Conservation (phyloP, 2,888 invertebrate species). For the Parelbella ahira region DNA sequence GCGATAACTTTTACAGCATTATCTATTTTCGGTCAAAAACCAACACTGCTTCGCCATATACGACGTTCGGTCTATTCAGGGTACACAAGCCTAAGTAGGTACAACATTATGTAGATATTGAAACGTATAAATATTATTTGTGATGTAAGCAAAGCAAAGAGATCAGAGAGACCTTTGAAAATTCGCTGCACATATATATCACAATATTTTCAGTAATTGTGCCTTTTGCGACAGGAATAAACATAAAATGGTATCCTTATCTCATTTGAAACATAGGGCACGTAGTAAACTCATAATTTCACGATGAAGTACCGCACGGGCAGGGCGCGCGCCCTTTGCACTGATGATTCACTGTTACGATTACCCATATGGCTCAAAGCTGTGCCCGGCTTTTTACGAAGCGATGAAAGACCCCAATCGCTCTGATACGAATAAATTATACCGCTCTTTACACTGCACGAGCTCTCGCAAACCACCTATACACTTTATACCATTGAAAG, state of each 20-base stretch:
- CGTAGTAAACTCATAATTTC: conserved; percentile 72
- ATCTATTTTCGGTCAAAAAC: no score
- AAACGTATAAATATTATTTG: no score
- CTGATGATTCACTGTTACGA: conserved; percentile 66
- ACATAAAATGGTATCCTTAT: conserved; percentile 67
- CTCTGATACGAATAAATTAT: no score
- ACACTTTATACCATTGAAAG: no score
- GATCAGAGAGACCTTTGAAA: conserved; percentile 20
- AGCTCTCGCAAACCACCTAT: no score
- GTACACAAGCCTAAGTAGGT: no score
- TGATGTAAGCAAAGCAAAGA: not conserved
- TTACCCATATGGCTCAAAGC: conserved; percentile 42
- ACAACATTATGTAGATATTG: no score
- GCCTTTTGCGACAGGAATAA: conserved; percentile 56
- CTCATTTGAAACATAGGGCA: conserved; percentile 70
- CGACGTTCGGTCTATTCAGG: no score
- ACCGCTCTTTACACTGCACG: no score
- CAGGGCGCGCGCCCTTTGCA: conserved; percentile 57
- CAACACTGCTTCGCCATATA: no score
- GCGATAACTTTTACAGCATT: no score
- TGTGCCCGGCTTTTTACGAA: conserved; percentile 15
- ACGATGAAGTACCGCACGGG: conserved; percentile 67
- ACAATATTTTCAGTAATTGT: conserved; percentile 49
- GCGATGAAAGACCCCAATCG: conserved; percentile 9
- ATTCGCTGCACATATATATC: conserved; percentile 21